Evolutionary conservation across 2,888 invertebrate species (phyloP).

Genomic region (Empis livida): DNA sequence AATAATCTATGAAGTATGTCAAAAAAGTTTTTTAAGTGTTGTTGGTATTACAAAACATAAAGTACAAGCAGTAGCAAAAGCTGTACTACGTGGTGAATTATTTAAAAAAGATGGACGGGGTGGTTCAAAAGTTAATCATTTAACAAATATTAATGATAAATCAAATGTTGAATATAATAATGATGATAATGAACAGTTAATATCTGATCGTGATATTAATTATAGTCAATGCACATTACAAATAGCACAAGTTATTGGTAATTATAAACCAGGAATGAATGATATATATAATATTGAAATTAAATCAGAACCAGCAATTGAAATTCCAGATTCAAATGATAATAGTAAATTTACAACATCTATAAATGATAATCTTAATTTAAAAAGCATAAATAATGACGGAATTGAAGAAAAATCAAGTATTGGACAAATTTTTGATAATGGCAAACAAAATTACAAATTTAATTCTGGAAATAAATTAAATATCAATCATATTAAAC

Average conservation of each 20-base stretch:
- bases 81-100: not conserved
- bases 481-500: not conserved
- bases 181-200: not conserved
- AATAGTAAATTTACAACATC: not conserved
- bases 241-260: not conserved
- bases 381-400: not conserved
- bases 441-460: not conserved
- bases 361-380: not conserved
- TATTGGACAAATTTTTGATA: not conserved
- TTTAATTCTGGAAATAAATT: not conserved
- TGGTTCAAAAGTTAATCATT: not conserved
- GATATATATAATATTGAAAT: not conserved
- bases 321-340: not conserved
- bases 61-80: not conserved
- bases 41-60: not conserved
- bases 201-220: too few species aligned
- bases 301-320: not conserved
- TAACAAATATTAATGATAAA: too few species aligned
- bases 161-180: too few species aligned
- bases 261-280: not conserved
- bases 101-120: not conserved
- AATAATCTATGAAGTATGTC: not conserved
- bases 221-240: not conserved
- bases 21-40: conserved; percentile 1
- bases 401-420: not conserved